Conservation (phyloP, 2,797 vertebrate species). For the Melanotaenia boesemani region DNA sequence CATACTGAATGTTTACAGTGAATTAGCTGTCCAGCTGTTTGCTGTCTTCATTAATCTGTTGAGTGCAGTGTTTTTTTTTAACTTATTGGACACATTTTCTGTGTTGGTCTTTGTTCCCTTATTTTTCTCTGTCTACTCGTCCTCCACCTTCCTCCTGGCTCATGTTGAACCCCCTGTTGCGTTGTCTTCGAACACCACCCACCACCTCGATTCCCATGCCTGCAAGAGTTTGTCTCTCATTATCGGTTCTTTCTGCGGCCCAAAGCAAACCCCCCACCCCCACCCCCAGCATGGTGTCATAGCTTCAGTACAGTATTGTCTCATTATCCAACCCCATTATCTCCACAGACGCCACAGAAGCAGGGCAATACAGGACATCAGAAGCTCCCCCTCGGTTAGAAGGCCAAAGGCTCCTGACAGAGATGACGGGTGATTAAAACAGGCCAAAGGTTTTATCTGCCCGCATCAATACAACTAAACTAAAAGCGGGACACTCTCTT, state of each 20-base stretch:
- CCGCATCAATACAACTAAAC: conserved; percentile 14
- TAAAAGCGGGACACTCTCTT: background rate
- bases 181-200: conserved; percentile 69
- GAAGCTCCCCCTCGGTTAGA: conserved; percentile 68
- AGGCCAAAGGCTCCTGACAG: conserved; percentile 41
- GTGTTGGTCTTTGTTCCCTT: conserved; percentile 59
- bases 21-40: conserved; percentile 65
- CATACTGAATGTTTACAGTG: conserved; percentile 16
- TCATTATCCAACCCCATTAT: conserved; percentile 71
- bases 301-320: conserved; percentile 67
- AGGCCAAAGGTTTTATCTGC: conserved; percentile 59
- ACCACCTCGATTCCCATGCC: conserved; percentile 57
- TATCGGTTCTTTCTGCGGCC: conserved; percentile 72
- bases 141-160: conserved; percentile 60
- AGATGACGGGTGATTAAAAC: conserved; percentile 63
- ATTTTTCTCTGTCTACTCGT: conserved; percentile 36
- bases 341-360: conserved; percentile 64
- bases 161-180: conserved; percentile 65
- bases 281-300: conserved; percentile 71
- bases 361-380: conserved; percentile 62
- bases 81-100: conserved; percentile 47
- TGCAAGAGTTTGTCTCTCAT: conserved; percentile 82
- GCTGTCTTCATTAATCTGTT: conserved; percentile 68
- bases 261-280: conserved; percentile 62
- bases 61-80: conserved; percentile 29